Evolutionary conservation across 2,888 invertebrate species (phyloP).

Genomic region (Ditula angustiorana): DNA sequence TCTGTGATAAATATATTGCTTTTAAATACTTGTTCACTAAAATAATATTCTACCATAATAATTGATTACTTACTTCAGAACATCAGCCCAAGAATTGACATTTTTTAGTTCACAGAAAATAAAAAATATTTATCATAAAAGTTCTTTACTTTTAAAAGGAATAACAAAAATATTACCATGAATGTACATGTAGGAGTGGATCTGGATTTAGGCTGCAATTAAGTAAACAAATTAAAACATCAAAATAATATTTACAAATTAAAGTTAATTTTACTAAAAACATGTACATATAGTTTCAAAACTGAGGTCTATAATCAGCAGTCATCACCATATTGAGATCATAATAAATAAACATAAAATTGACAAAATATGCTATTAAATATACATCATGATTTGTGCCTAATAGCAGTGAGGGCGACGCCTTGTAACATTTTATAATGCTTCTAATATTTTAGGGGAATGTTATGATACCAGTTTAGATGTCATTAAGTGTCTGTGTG

Average conservation of each 20-base stretch:
- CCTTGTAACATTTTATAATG: not conserved
- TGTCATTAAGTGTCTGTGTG: slow-evolving; percentile 7
- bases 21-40: slow-evolving; percentile 70
- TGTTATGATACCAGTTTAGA: slow-evolving; percentile 11
- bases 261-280: slow-evolving; percentile 41
- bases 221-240: slow-evolving; percentile 30
- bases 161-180: slow-evolving; percentile 4
- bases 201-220: slow-evolving; percentile 29
- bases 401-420: slow-evolving; percentile 10
- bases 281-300: slow-evolving; percentile 51
- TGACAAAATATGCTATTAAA: slow-evolving; percentile 42
- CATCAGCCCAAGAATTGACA: slow-evolving; percentile 80
- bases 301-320: slow-evolving; percentile 37
- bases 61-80: slow-evolving; percentile 70
- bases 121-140: slow-evolving; percentile 33
- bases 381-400: slow-evolving; percentile 41
- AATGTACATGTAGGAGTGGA: slow-evolving; percentile 22
- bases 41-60: slow-evolving; percentile 69
- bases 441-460: not conserved
- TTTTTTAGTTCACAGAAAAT: too few relatives aligned
- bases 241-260: slow-evolving; percentile 53
- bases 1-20: slow-evolving; percentile 74
- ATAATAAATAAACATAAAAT: slow-evolving; percentile 52
- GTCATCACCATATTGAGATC: slow-evolving; percentile 61
- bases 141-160: slow-evolving; percentile 5